Base-by-base conservation (phyloP, 2,113 vertebrate species). In the Tragelaphus strepsiceros region DNA sequence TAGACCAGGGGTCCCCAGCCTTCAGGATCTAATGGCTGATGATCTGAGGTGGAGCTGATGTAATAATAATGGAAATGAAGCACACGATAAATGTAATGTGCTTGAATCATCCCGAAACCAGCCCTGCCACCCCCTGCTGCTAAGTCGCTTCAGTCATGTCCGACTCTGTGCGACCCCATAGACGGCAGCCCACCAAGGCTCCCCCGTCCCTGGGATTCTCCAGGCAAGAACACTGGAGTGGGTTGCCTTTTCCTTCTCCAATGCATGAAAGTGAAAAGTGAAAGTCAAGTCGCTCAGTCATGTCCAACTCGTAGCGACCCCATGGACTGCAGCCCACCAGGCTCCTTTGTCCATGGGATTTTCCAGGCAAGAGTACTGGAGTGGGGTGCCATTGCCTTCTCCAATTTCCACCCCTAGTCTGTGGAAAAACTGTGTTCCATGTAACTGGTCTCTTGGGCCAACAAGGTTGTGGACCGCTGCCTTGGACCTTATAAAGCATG, bases 271-370 rank as follows among this genome's bases (percentile, higher is more conserved):
- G 32, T n/a, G 8, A 19, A 67, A 67, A n/a, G 62, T n/a, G 32
- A 67, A 67, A 67, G 32, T 19, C 32, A n/a, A 67, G 16, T 67
- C 17, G 7, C 16, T 67, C 16, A 67, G 0, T n/a, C 2, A 0
- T 67, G 32, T 32, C 62, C 1, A 0, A n/a, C 32, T 67, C 62
- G n/a, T 67, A 16, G 19, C 0, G 7, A n/a, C 32, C 16, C 32
- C 32, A 9, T n/a, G 16, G 32, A 19, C 32, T 19, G 7, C 17
- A n/a, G 62, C 62, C 62, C n/a, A 17, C 16, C 16, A n/a, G 62
- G 32, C 32, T 67, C 32, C 64, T 19, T 32, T 16, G 5, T 19
- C 32, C 32, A 19, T 19, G 64, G 64, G 64, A n/a, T 19, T 67
- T 10, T n/a, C 64, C 32, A 67, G 64, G 16, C 32, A 67, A 67